Evolutionary conservation across 2,888 invertebrate genomes (phyloP).

Genomic region (Hemicrepidius hirtus): DNA sequence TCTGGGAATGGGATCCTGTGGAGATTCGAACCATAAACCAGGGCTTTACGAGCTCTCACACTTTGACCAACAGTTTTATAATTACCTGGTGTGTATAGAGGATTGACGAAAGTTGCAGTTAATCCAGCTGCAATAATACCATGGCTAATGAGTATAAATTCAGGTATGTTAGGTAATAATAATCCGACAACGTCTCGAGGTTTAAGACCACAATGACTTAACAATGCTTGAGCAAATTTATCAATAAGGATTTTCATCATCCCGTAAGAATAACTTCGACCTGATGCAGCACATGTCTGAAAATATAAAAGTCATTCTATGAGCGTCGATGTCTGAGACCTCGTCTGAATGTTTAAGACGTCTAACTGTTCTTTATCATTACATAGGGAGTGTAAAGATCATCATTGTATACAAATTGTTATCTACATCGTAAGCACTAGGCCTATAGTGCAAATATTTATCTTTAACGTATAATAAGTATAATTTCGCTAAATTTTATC

Average conservation of each 20-base stretch:
- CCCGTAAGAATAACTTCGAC: constrained; percentile 79
- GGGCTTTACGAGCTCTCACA: too few species aligned
- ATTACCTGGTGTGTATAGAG: constrained; percentile 80
- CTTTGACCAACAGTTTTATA: too few species aligned
- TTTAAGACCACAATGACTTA: constrained; percentile 75
- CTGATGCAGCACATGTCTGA: constrained; percentile 82
- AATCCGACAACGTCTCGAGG: constrained; percentile 80
- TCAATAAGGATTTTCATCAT: constrained; percentile 77
- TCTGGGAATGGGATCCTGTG: too few species aligned
- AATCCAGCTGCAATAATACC: constrained; percentile 81
- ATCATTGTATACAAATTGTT: too few species aligned
- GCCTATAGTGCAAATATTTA: too few species aligned
- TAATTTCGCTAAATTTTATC: too few species aligned
- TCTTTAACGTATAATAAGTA: too few species aligned
- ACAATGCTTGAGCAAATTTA: constrained; percentile 76
- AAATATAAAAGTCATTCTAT: constrained; percentile 46
- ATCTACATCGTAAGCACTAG: too few species aligned
- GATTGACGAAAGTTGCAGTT: constrained; percentile 81
- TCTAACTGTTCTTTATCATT: too few species aligned
- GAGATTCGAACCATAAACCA: too few species aligned
- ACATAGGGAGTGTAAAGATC: too few species aligned
- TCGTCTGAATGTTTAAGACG: too few species aligned
- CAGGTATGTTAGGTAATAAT: constrained; percentile 82
- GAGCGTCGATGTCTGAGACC: background rate
- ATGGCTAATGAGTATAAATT: constrained; percentile 79